These are phyloP conservation scores for Dipodomys merriami DNA, from an alignment of 2,113 vertebrate species.

Conservation along the genomic window DNA sequence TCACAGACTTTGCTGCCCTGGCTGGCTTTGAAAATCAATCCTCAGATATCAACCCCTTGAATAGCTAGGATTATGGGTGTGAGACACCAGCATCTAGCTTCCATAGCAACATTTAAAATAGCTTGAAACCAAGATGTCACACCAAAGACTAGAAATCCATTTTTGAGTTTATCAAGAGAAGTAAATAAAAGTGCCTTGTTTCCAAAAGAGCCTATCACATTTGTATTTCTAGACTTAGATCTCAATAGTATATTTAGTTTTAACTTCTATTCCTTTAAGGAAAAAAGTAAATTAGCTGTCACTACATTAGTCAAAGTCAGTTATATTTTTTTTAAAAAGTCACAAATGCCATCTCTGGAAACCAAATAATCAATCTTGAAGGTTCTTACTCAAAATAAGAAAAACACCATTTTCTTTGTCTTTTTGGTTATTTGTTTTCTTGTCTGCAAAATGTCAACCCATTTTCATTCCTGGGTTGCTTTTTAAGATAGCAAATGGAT, in stretches of 20 bases:
- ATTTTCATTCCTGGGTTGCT: slow-evolving; percentile 41
- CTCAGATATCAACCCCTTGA: no score
- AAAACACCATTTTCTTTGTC: neutral
- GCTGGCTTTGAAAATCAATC: no score
- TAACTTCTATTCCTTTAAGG: neutral
- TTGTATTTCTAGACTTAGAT: slow-evolving; percentile 45
- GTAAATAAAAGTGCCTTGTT: slow-evolving; percentile 8
- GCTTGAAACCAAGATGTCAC: neutral
- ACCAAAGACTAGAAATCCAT: neutral
- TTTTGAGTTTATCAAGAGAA: slow-evolving; percentile 40
- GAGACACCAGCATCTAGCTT: no score
- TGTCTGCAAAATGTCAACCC: slow-evolving; percentile 50
- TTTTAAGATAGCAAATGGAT: slow-evolving; percentile 45
- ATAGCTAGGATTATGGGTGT: no score
- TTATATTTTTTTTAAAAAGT: neutral
- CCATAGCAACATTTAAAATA: neutral
- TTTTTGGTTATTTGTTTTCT: slow-evolving; percentile 19
- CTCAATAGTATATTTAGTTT: neutral
- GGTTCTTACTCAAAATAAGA: slow-evolving; percentile 44
- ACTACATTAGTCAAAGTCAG: neutral
- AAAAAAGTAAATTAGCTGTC: slow-evolving; percentile 29
- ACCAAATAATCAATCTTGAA: slow-evolving; percentile 9
- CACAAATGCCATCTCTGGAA: neutral
- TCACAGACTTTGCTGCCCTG: no score
- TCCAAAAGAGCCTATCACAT: neutral